Conservation (phyloP, 2,888 invertebrate genomes). For the Ethmia dodecea region DNA sequence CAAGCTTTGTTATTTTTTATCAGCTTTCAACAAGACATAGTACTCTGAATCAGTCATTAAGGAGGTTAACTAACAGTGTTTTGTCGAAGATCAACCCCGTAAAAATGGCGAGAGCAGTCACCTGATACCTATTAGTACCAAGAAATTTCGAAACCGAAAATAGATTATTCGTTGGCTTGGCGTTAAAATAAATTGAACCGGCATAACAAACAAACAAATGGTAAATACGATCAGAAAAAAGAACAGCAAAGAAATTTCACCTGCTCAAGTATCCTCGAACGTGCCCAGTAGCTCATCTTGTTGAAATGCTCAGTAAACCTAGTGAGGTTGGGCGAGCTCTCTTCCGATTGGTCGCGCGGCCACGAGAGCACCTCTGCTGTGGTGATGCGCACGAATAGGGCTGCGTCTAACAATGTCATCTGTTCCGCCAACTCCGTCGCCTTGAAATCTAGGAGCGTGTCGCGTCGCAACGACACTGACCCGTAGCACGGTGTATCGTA, state of each 20-base stretch:
- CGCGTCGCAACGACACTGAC: slow-evolving; percentile 61
- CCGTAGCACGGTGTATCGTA: slow-evolving; percentile 63
- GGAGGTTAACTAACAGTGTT: too few relatives aligned
- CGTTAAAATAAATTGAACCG: too few relatives aligned
- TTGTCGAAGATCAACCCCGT: too few relatives aligned
- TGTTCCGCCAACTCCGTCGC: slow-evolving; percentile 97
- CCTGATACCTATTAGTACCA: too few relatives aligned
- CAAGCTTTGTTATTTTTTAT: too few relatives aligned
- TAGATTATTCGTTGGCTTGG: too few relatives aligned
- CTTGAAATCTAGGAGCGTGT: slow-evolving; percentile 93
- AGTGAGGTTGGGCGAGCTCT: slow-evolving; percentile 96
- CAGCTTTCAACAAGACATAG: too few relatives aligned
- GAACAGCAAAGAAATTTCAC: slow-evolving; percentile 25
- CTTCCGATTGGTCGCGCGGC: slow-evolving; percentile 98
- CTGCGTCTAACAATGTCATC: slow-evolving; percentile 97
- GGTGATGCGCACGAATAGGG: slow-evolving; percentile 96
- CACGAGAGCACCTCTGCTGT: slow-evolving; percentile 98
- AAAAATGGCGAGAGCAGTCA: too few relatives aligned
- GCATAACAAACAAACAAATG: too few relatives aligned
- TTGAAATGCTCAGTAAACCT: slow-evolving; percentile 99
- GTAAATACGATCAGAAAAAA: too few relatives aligned
- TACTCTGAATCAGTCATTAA: too few relatives aligned
- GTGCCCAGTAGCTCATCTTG: slow-evolving; percentile 99
- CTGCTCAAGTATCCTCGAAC: slow-evolving; percentile 94
- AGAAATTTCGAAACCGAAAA: too few relatives aligned